Conservation (phyloP, 2,113 vertebrate genomes). For the Tringa solitaria region DNA sequence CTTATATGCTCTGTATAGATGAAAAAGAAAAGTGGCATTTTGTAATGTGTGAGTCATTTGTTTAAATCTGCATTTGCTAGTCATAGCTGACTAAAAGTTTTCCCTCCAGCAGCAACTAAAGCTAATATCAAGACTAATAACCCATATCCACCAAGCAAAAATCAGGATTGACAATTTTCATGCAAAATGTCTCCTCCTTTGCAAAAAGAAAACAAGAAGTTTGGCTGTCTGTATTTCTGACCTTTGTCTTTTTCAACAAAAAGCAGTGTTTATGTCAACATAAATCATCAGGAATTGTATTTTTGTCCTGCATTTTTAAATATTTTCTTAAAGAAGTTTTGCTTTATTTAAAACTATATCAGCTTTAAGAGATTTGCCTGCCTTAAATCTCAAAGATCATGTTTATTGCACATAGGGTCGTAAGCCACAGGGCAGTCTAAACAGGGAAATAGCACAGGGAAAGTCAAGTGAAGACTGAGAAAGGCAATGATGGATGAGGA, state of each 20-base stretch:
- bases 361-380: not conserved
- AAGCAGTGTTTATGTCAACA: not conserved
- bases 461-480: not conserved
- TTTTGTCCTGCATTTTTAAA: not conserved
- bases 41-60: not conserved
- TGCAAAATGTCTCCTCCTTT: not conserved
- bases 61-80: not conserved
- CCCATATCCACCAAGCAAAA: not conserved
- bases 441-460: not conserved
- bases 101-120: not conserved
- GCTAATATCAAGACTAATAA: not conserved
- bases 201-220: not conserved
- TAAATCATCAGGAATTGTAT: not conserved
- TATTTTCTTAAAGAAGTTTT: not conserved
- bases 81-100: not conserved
- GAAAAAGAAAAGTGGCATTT: not conserved
- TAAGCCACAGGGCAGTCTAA: not conserved
- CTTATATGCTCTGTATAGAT: not conserved
- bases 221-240: not conserved
- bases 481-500: not conserved
- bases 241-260: not conserved
- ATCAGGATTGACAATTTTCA: not conserved
- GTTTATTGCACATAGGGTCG: not conserved
- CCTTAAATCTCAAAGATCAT: not conserved
- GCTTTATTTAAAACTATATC: not conserved